phyloP scores from a whole-genome alignment of 1,140 invertebrate species.

The Orchesella cincta region DNA sequence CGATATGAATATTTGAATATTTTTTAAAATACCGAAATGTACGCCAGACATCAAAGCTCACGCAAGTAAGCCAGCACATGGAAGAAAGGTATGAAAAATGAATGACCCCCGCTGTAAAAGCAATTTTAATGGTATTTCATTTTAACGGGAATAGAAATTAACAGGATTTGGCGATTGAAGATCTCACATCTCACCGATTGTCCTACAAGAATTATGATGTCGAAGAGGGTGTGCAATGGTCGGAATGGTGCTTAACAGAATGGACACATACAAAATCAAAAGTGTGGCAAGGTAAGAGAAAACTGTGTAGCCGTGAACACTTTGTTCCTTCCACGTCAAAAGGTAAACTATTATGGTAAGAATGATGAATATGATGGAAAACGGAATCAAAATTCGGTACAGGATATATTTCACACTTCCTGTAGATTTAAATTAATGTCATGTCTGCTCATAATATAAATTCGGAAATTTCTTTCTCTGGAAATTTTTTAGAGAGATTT shows the following conservation, averaged over 20 bases:
- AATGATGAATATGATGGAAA: background rate
- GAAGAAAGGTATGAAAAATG: background rate
- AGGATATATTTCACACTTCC: background rate
- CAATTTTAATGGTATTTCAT: background rate
- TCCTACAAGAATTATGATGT: background rate
- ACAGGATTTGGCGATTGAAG: too few species aligned
- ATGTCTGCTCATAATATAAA: too few species aligned
- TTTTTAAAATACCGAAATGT: background rate
- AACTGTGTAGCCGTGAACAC: background rate
- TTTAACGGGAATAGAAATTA: background rate
- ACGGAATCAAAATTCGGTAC: background rate
- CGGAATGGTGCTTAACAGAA: background rate
- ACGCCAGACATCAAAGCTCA: background rate
- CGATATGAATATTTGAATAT: background rate
- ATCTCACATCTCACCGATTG: too few species aligned
- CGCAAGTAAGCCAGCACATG: background rate
- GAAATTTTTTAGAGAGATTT: too few species aligned
- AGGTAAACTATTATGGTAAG: background rate
- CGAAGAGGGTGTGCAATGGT: background rate
- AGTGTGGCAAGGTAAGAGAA: background rate
- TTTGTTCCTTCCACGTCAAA: background rate
- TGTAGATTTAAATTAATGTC: too few species aligned
- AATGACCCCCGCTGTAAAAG: background rate
- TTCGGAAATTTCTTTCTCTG: too few species aligned
- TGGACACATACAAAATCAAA: background rate